Evolutionary conservation across 2,888 invertebrate genomes (phyloP).

Genomic region (Euplexia lucipara): DNA sequence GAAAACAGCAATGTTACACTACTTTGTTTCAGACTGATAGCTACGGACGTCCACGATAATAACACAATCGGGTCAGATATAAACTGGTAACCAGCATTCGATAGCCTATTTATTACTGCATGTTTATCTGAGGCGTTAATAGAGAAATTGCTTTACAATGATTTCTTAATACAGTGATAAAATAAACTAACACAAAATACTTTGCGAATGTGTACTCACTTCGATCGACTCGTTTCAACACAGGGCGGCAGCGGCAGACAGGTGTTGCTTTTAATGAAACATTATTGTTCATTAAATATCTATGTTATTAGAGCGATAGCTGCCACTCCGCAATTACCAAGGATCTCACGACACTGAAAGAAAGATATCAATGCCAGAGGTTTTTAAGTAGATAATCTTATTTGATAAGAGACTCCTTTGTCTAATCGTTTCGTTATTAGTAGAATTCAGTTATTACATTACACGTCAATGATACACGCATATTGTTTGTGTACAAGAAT

Average conservation of each 20-base stretch:
- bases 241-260: constrained; percentile 14
- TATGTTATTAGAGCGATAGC: constrained; percentile 49
- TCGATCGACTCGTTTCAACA: constrained; percentile 43
- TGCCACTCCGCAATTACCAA: constrained; percentile 69
- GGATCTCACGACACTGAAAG: constrained; percentile 82
- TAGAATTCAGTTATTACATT: constrained; percentile 76
- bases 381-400: constrained; percentile 88
- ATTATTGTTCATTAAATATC: constrained; percentile 52
- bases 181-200: constrained; percentile 53
- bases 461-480: constrained; percentile 55
- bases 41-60: constrained; percentile 33
- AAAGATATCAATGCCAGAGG: constrained; percentile 80
- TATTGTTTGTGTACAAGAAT: constrained; percentile 43
- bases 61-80: constrained; percentile 51
- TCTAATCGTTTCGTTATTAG: constrained; percentile 85
- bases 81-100: constrained; percentile 38
- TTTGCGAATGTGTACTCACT: constrained; percentile 58
- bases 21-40: constrained; percentile 26
- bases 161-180: constrained; percentile 51
- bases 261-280: constrained; percentile 39
- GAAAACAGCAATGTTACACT: constrained; percentile 10
- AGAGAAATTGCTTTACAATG: constrained; percentile 60
- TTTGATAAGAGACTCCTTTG: constrained; percentile 82
- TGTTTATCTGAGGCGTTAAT: constrained; percentile 52
- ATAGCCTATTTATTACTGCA: constrained; percentile 58